Evolutionary conservation across 2,888 invertebrate species (phyloP), one percentile per base, ranked within the genome.

Genomic region (Tinea trinotella): DNA sequence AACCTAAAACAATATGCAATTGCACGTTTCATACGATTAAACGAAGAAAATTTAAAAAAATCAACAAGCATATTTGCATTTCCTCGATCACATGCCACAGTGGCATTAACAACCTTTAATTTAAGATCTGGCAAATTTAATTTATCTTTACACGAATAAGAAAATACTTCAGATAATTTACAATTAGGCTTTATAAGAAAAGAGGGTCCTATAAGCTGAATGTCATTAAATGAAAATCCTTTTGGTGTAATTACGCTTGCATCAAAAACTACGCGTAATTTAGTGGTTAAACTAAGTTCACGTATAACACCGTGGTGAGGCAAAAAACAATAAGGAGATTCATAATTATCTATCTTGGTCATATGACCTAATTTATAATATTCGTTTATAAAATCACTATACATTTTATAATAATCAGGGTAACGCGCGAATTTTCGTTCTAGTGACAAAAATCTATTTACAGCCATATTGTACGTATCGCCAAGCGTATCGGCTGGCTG

Each of bases 191-290:
- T n/a, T n/a, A n/a, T 52, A 53, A 59, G 30, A 53, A 59, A 59
- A 6, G 35, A 0, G 0, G 61, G 61, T 0, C 63, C 66, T 1
- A 59, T 46, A 2, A 55, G 36, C 19, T 64, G 61, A 3, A 62
- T 56, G 4, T 66, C 60, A 55, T 64, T 64, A 9, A 64, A 30
- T 9, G 60, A 60, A 12, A 56, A 54, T 5, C 57, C 58, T 1
- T 59, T 54, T 7, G 56, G 53, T 0, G 60, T 54, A 5, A 30
- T 46, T 0, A 58, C 57, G 40, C 60, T 58, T 0, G 57, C 59
- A 52, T 59, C 54, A 34, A 58, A 61, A 2, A 61, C 61, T 0
- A 58, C 59, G 1, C 61, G 36, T 10, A 59, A 34, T 52, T 60
- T 59, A 5, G 61, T 58, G 2, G 56, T 61, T 5, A 55, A 35